Evolutionary conservation across 2,113 vertebrate species (phyloP).

Genomic region (Gracilinanus agilis): DNA sequence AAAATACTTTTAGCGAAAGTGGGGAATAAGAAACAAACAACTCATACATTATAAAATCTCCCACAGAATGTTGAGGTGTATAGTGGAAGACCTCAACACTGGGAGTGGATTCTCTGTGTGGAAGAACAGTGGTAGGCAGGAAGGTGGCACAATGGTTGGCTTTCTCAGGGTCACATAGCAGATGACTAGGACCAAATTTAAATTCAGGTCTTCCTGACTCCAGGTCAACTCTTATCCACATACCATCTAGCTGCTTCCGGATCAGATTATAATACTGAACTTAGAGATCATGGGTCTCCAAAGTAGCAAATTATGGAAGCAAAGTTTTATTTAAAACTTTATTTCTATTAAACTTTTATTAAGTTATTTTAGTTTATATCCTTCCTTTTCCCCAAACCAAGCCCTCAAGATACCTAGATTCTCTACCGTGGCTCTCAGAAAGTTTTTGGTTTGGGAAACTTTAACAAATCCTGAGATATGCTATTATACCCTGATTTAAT

Average conservation of each 20-base stretch:
- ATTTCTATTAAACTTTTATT: too few species aligned
- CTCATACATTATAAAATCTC: background rate
- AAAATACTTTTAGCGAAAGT: background rate
- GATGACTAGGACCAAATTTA: background rate
- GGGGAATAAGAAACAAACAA: background rate
- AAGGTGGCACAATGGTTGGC: background rate
- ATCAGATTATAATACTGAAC: background rate
- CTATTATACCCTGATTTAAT: background rate
- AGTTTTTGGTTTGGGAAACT: background rate
- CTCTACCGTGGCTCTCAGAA: background rate
- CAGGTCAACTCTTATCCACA: background rate
- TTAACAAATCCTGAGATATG: background rate
- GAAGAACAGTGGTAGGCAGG: background rate
- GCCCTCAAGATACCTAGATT: background rate
- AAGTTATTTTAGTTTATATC: conserved; percentile 2
- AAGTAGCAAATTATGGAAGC: conserved; percentile 8
- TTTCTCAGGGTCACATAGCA: background rate
- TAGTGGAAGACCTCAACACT: background rate
- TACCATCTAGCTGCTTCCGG: background rate
- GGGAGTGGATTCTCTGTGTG: background rate
- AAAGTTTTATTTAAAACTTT: background rate
- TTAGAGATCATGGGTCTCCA: background rate
- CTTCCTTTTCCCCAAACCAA: conserved; percentile 15
- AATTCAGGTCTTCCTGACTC: background rate
- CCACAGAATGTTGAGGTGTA: background rate